Evolutionary conservation across 2,113 vertebrate genomes (phyloP), one percentile per base, ranked within the genome.

Genomic region (Eretmochelys imbricata): DNA sequence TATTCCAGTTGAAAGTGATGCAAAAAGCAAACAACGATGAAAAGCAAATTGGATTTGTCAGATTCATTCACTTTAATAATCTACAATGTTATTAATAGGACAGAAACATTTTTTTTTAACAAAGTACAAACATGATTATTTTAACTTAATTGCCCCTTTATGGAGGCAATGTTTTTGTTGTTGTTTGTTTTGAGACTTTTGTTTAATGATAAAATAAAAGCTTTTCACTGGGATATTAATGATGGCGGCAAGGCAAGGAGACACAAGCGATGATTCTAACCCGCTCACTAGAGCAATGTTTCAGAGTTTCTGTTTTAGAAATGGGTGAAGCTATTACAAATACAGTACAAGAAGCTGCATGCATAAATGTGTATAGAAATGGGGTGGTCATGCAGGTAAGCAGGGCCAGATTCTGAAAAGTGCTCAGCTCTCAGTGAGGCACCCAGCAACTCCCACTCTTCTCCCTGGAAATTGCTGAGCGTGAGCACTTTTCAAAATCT

Each of bases 251-350:
- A 69, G 17, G 72, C 35, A 57, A 80, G 55, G 42, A 87, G 89
- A 90, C 1, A 3, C 35, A 2, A 7, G 80, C 48, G 82, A 59
- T 49, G 7, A 53, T 14, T 82, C 79, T 75, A 86, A 94, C 80
- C 2, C 25, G 29, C 69, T 31, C 46, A 38, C 55, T 48, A 75
- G 53, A 27, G 25, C 38, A 42, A 20, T 24, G 25, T 53, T 38
- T n/a, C 53, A 11, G 11, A 3, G 2, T 50, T 85, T 42, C 29
- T 82, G 0, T 2, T 48, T 90, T 29, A n/a, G 55, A 4, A 35
- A 12, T 0, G 1, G 57, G 31, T 20, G 13, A 22, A 1, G 0
- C 3, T 24, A 0, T 22, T 50, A 72, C 17, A 4, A 49, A 42
- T 3, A 53, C 46, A 49, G n/a, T 3, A 53, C 46, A 49, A 84